Evolutionary conservation across 2,797 vertebrate genomes (phyloP), one percentile per base, ranked within the genome.

Genomic region (Betta splendens): DNA sequence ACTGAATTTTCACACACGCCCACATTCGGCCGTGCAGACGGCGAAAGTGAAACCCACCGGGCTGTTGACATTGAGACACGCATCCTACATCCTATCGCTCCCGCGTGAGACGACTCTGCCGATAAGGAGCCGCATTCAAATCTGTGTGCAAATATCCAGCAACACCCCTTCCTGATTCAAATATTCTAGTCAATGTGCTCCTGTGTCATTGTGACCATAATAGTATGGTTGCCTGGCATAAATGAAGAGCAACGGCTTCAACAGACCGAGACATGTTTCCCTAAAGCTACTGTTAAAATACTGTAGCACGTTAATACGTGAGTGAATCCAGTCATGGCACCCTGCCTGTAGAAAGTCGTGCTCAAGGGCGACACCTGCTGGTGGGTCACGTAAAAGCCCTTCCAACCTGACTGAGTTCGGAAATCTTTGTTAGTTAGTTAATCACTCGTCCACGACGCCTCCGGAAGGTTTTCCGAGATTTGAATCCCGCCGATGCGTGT

Each of bases 351-450:
- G 5, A 9, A 33, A 56, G 21, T 42, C 5, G 1, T 38, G 53
- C 86, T 86, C 73, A 69, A 79, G 72, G 65, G 84, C 69, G 88
- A 84, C 89, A 75, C 69, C 89, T 91, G 79, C 84, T 89, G 88
- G 88, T 58, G 5, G 39, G 42, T 32, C 1, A 12, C 68, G 62
- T 17, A 47, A 61, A 21, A 0, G 15, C 20, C 9, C 16, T 15
- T 45, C 2, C 3, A 54, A 64, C 37, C 49, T 56, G 3, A 32
- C 9, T 55, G 9, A 48, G 12, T 16, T 46, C 29, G 12, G 1
- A 3, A 31, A 12, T 65, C 31, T 63, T 7, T 55, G 15, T 40
- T 9, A 18, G 16, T 55, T 6, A 9, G 46, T 47, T 47, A 31
- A 22, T 68, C 33, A 1, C n/a, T 37, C 38, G 15, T 56, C 26